Evolutionary conservation across 2,888 invertebrate species (phyloP).

Genomic region (Stratiomys singularior): DNA sequence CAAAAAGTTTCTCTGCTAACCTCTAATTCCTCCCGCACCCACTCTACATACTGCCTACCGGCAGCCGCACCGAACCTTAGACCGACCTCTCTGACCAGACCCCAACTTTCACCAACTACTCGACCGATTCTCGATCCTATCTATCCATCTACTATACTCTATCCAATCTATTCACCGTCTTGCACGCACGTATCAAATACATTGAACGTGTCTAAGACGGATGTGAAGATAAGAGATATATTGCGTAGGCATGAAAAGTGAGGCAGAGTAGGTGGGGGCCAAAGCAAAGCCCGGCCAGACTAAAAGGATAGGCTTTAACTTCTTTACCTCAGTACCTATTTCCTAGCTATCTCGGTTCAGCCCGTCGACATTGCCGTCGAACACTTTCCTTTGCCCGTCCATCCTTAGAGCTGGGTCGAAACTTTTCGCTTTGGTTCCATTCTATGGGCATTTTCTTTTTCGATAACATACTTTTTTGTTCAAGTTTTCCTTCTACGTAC

Average conservation of each 20-base stretch:
- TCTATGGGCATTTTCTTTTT: constrained; percentile 31
- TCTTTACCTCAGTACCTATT: constrained; percentile 1
- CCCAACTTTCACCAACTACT: constrained; percentile 1
- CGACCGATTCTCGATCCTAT: neutral
- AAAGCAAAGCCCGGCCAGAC: constrained; percentile 1
- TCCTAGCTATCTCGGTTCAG: neutral
- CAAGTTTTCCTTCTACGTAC: constrained; percentile 11
- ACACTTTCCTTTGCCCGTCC: neutral
- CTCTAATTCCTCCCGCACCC: neutral
- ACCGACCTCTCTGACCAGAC: neutral
- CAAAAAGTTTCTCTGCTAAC: neutral
- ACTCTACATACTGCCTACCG: no score
- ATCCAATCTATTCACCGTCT: constrained; percentile 54
- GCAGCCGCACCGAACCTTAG: no score
- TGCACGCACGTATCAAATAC: constrained; percentile 53
- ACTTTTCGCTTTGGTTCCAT: constrained; percentile 19
- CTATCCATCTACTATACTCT: constrained; percentile 52
- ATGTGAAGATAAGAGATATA: constrained; percentile 57
- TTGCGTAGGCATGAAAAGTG: constrained; percentile 54
- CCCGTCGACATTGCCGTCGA: neutral
- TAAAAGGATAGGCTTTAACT: constrained; percentile 45
- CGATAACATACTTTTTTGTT: constrained; percentile 34
- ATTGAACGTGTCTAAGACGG: constrained; percentile 54
- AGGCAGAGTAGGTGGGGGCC: no score
- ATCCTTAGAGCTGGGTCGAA: neutral